Conservation (phyloP, 1,140 invertebrate species). For the Drosophila repletoides region DNA sequence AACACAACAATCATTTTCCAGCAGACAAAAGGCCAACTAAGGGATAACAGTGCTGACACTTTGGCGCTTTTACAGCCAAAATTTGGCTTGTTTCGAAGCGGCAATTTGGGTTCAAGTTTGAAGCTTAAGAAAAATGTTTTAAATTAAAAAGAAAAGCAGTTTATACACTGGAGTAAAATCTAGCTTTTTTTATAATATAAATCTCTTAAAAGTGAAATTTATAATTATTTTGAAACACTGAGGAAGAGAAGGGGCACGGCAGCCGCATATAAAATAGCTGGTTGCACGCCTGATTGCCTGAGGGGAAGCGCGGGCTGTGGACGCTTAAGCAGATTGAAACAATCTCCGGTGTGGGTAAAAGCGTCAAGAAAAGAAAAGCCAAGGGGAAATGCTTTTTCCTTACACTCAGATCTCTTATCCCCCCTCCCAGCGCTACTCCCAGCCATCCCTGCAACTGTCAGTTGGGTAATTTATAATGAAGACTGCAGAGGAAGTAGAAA, state of each 20-base stretch:
- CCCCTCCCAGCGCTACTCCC: constrained; percentile 17
- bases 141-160: too few species aligned
- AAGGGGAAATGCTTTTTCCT: constrained; percentile 30
- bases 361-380: constrained; percentile 25
- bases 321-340: constrained; percentile 73
- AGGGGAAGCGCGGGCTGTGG: constrained; percentile 22
- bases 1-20: constrained; percentile 62
- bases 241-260: background rate
- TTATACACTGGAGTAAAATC: too few species aligned
- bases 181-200: too few species aligned
- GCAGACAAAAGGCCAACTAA: background rate
- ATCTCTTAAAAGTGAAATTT: too few species aligned
- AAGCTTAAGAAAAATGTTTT: too few species aligned
- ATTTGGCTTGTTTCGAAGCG: too few species aligned
- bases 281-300: constrained; percentile 48
- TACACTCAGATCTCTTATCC: constrained; percentile 15
- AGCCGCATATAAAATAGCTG: constrained; percentile 9
- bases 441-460: constrained; percentile 56
- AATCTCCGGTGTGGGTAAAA: constrained; percentile 69
- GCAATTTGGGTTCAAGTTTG: too few species aligned
- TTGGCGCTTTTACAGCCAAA: too few species aligned
- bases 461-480: constrained; percentile 73
- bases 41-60: too few species aligned
- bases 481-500: constrained; percentile 1
- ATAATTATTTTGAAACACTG: too few species aligned